These are phyloP conservation scores for Trichosurus vulpecula DNA, from an alignment of 2,797 vertebrate genomes.

Conservation along the genomic window DNA sequence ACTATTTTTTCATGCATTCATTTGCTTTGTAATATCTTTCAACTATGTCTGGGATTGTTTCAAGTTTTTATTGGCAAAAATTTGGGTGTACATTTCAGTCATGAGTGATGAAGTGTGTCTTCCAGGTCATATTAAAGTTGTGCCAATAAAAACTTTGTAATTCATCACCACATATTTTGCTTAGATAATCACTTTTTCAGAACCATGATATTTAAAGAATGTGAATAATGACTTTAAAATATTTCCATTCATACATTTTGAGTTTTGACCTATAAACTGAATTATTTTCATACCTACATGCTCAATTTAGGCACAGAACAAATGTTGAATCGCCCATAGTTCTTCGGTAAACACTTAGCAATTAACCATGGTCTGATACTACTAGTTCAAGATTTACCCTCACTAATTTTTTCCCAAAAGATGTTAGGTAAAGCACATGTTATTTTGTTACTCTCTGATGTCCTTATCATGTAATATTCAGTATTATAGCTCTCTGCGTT, in stretches of 20 bases:
- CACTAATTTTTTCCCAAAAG: neutral
- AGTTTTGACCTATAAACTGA: constrained; percentile 17
- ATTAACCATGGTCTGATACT: neutral
- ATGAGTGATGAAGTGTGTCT: constrained; percentile 56
- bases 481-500: neutral
- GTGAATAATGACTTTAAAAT: constrained; percentile 36
- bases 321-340: neutral
- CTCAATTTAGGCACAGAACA: constrained; percentile 34
- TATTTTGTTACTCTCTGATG: neutral
- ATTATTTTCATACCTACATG: constrained; percentile 43
- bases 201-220: constrained; percentile 44
- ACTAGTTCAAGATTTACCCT: neutral
- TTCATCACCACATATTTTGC: constrained; percentile 36
- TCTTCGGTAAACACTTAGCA: neutral
- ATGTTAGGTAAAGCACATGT: neutral
- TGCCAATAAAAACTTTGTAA: constrained; percentile 48
- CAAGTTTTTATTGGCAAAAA: constrained; percentile 54
- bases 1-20: neutral
- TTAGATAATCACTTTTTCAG: constrained; percentile 34
- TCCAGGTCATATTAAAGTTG: constrained; percentile 45
- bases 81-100: constrained; percentile 42
- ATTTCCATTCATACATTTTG: neutral
- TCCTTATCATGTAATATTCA: neutral
- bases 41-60: constrained; percentile 47
- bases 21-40: neutral